A percentile compares a stretch with the other conserved stretches of the same genome.
phyloP scores from a whole-genome alignment of 2,113 vertebrate genomes.

The Junco hyemalis region DNA sequence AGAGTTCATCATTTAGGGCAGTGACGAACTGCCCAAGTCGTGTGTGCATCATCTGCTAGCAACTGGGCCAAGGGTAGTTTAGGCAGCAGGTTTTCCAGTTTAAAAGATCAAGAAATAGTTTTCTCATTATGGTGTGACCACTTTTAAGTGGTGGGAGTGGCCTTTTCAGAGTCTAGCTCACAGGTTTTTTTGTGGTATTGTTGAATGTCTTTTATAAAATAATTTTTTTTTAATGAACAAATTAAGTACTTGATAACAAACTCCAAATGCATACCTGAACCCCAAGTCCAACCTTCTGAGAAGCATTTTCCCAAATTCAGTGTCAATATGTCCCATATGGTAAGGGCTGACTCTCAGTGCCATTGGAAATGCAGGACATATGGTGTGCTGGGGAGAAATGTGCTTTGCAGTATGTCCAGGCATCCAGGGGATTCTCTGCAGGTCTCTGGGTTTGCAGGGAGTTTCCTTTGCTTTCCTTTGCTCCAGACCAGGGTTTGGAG shows the following conservation, averaged over 20 bases:
- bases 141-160: not conserved
- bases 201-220: not conserved
- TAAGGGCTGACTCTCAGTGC: not conserved
- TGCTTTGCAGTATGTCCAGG: not conserved
- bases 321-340: not conserved
- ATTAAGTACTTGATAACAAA: not conserved
- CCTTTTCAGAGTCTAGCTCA: not conserved
- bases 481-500: not conserved
- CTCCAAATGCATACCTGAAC: not conserved
- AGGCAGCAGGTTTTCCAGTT: not conserved
- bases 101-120: not conserved
- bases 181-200: not conserved
- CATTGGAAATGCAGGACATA: not conserved
- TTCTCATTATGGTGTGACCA: not conserved
- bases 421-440: not conserved
- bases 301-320: not conserved
- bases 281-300: not conserved
- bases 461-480: not conserved
- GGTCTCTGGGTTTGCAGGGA: not conserved
- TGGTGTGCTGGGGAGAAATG: not conserved
- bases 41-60: not conserved
- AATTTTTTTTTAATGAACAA: not conserved
- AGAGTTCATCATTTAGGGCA: not conserved
- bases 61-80: not conserved
- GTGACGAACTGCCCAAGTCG: not conserved